Base-by-base conservation (phyloP, 2,888 invertebrate genomes). In the Myopa testacea region DNA sequence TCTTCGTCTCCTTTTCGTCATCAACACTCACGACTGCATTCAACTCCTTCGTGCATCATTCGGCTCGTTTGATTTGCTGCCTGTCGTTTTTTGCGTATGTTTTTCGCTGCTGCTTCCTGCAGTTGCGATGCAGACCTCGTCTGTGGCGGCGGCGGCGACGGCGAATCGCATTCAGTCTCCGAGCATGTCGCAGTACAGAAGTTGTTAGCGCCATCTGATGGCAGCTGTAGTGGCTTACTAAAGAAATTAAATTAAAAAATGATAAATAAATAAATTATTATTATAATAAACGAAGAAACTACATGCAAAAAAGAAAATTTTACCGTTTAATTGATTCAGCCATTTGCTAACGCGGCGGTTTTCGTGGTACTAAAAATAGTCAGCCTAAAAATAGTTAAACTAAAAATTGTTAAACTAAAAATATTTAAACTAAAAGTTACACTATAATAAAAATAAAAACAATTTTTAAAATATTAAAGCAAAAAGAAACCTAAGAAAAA, bases 161-260 rank as follows among this genome's bases (percentile, higher is more conserved):
- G n/a, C 34, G 38, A 67, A 26, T 67, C 52, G 65, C n/a, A 34
- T 60, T 69, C 60, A 68, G 75, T 69, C 16, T 26, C 45, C 34
- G 40, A 60, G 58, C 75, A 68, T 75, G 68, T 40, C 45, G 75
- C 58, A 60, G 69, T 55, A 58, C 60, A 60, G 75, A 45, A 45
- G 45, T 26, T 60, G 75, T 69, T 60, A 75, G 75, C 74, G 74
- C 74, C 74, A 67, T 75, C 74, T 75, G 37, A 50, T 75, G 68
- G 52, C 65, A 52, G 65, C 74, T 65, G 74, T 50, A 38, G 65
- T 75, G 55, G 50, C 4, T 8, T 38, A 40, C 8, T 3, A 40
- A 37, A 16, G 7, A 40, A 26, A 26, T 26, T 26, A 26, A 26
- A 45, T 1, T 37, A 45, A 68, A 19, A 40, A 50, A 14, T 5